Conservation (phyloP, 2,888 invertebrate species). For the Tenthredo notha region DNA sequence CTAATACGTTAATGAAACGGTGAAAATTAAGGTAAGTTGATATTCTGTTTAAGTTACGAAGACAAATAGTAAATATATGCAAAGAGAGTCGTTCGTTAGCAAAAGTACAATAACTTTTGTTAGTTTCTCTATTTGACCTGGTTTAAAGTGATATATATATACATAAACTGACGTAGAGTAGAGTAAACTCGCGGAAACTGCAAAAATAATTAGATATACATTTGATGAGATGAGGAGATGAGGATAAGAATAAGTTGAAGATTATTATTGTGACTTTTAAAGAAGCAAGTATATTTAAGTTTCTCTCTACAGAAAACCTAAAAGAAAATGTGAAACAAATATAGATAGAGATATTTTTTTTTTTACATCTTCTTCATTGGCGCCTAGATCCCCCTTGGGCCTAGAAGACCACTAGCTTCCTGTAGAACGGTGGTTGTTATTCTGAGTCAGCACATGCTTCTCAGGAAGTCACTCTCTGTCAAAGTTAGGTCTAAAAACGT, state of each 20-base stretch:
- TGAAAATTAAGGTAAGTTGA: background rate
- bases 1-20: slow-evolving; percentile 4
- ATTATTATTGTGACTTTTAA: background rate
- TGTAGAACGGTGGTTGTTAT: slow-evolving; percentile 61
- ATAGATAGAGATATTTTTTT: background rate
- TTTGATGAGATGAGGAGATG: background rate
- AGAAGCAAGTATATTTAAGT: background rate
- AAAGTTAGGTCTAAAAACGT: slow-evolving; percentile 55
- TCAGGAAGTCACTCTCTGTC: slow-evolving; percentile 63
- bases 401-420: background rate
- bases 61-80: slow-evolving; percentile 7
- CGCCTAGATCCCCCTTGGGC: slow-evolving; percentile 6
- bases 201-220: background rate
- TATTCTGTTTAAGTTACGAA: slow-evolving; percentile 2
- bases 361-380: background rate
- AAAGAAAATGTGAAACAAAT: background rate
- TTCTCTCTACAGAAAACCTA: background rate
- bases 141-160: background rate
- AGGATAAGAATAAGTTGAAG: background rate
- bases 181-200: background rate
- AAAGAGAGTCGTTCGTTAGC: background rate
- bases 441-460: slow-evolving; percentile 68
- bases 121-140: background rate
- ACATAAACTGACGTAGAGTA: background rate
- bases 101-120: slow-evolving; percentile 16